Conservation (phyloP, 2,888 invertebrate genomes). For the Pterostichus madidus region DNA sequence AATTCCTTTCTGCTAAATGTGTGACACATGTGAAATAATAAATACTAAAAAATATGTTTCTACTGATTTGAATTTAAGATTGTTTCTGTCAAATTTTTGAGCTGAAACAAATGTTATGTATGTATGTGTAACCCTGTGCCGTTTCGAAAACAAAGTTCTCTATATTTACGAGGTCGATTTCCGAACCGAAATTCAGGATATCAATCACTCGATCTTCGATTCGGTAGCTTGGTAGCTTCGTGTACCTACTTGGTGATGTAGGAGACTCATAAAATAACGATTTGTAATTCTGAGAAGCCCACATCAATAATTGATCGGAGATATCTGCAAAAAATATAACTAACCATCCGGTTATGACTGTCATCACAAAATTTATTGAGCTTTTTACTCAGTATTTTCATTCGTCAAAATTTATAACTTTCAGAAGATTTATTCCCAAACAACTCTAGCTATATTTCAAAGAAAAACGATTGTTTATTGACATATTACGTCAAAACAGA, state of each 20-base stretch:
- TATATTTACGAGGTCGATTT: slow-evolving; percentile 36
- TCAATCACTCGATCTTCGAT: slow-evolving; percentile 52
- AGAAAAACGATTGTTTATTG: too few species aligned
- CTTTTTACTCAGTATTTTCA: slow-evolving; percentile 17
- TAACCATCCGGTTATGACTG: slow-evolving; percentile 39
- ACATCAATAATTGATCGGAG: slow-evolving; percentile 59
- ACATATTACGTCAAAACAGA: too few species aligned
- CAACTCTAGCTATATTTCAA: too few species aligned
- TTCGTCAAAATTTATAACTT: slow-evolving; percentile 5
- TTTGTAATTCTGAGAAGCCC: slow-evolving; percentile 64
- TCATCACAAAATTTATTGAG: slow-evolving; percentile 26
- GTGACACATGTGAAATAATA: too few species aligned
- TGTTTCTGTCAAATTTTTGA: too few species aligned
- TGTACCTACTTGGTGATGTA: slow-evolving; percentile 30
- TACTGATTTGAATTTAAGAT: too few species aligned
- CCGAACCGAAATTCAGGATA: slow-evolving; percentile 9
- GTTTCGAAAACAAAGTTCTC: slow-evolving; percentile 76
- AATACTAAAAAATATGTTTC: too few species aligned
- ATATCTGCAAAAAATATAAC: neutral
- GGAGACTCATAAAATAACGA: slow-evolving; percentile 63
- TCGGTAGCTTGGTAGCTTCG: slow-evolving; percentile 1
- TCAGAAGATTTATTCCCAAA: neutral
- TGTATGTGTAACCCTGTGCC: too few species aligned
- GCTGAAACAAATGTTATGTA: too few species aligned
- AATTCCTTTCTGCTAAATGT: too few species aligned